These are phyloP conservation scores for Cavia aperea DNA, from an alignment of 2,113 vertebrate genomes.

Conservation along the genomic window DNA sequence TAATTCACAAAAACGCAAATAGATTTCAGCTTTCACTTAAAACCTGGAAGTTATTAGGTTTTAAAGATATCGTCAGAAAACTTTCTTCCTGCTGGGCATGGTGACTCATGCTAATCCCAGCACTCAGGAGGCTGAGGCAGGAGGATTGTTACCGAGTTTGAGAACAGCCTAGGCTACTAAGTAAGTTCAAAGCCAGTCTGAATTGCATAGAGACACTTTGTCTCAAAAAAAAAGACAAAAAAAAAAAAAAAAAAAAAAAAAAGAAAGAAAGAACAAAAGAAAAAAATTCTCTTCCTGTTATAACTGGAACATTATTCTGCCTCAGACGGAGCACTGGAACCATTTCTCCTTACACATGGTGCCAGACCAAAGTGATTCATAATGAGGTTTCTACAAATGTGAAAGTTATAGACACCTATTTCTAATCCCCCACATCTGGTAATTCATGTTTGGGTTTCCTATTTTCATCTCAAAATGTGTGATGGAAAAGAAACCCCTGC, in stretches of 20 bases:
- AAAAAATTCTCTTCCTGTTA: not conserved
- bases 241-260: too few species aligned
- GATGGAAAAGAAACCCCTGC: constrained; percentile 12
- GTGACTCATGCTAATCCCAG: too few species aligned
- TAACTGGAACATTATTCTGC: not conserved
- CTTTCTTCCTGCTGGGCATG: not conserved
- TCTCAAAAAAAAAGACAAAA: too few species aligned
- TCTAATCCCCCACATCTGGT: not conserved
- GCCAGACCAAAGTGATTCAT: not conserved
- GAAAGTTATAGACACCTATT: not conserved
- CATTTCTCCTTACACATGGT: not conserved
- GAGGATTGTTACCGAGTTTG: too few species aligned
- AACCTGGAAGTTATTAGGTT: constrained; percentile 3
- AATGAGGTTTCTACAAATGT: not conserved
- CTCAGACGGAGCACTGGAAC: not conserved
- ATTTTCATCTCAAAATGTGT: not conserved
- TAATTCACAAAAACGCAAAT: not conserved
- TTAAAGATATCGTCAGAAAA: not conserved
- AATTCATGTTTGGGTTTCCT: constrained; percentile 20
- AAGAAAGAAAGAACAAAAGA: too few species aligned
- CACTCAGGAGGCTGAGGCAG: too few species aligned
- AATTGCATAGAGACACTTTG: too few species aligned
- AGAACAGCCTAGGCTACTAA: too few species aligned
- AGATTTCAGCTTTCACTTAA: constrained; percentile 13
- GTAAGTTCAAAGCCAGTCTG: too few species aligned